Percentiles rank a stretch among this genome's conserved stretches.
Conservation (phyloP, 2,113 vertebrate species). For the Pelusios castaneus region DNA sequence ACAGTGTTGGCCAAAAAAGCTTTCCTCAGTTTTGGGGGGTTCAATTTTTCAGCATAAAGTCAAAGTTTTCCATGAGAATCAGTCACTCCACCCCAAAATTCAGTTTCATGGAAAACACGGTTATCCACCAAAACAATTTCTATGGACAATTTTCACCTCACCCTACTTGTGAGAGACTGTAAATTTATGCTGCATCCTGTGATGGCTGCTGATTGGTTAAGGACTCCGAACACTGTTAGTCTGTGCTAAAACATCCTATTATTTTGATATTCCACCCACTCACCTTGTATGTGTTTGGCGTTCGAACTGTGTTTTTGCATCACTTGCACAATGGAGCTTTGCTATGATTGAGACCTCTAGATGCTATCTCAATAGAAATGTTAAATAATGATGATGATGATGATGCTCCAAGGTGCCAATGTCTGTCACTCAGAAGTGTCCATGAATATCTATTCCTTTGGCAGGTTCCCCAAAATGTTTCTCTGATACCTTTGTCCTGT, state of each 20-base stretch:
- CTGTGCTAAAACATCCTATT: not conserved
- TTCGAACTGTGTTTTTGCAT: accelerated
- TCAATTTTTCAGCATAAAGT: not conserved
- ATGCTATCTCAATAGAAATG: accelerated
- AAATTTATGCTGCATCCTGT: not conserved
- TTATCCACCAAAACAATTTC: not conserved
- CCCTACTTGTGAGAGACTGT: not conserved
- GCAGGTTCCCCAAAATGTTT: not conserved
- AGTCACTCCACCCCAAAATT: not conserved
- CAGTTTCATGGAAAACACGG: not conserved
- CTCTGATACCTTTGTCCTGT: not conserved
- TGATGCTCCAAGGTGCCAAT: not conserved
- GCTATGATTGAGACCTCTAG: accelerated
- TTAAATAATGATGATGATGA: not conserved
- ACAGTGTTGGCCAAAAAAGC: not conserved
- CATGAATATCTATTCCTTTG: not conserved
- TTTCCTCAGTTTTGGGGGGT: not conserved
- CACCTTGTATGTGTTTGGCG: not conserved
- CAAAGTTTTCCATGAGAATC: not conserved
- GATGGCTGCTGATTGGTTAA: not conserved
- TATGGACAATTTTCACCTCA: not conserved
- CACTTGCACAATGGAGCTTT: accelerated
- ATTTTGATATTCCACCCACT: accelerated
- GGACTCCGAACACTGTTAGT: not conserved
- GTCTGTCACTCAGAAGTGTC: not conserved